A percentile compares a stretch with the other conserved stretches of the same genome.
phyloP scores from a whole-genome alignment of 1,140 invertebrate genomes.

The Aricia agestis region DNA sequence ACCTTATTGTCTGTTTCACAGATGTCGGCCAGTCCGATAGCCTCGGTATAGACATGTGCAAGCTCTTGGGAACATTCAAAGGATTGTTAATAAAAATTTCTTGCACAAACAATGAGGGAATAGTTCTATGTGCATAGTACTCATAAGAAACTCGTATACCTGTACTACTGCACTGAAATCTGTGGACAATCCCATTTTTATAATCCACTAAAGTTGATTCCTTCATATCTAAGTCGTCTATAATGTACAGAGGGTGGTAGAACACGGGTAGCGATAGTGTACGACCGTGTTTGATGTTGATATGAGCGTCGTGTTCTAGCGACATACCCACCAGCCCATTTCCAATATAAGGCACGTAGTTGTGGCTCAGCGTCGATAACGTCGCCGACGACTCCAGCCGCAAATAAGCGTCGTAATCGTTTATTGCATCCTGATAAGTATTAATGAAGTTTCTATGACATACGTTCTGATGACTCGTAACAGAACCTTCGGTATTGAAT shows the following conservation, averaged over 20 bases:
- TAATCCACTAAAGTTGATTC: slow-evolving; percentile 82
- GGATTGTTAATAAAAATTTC: slow-evolving; percentile 88
- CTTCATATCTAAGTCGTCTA: slow-evolving; percentile 75
- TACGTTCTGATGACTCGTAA: slow-evolving; percentile 75
- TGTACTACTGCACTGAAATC: slow-evolving; percentile 80
- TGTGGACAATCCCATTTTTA: slow-evolving; percentile 81
- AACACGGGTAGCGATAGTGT: slow-evolving; percentile 83
- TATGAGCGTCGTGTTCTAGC: slow-evolving; percentile 78
- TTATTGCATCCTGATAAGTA: slow-evolving; percentile 77
- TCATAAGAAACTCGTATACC: slow-evolving; percentile 82
- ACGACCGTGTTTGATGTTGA: slow-evolving; percentile 84
- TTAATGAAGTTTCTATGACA: slow-evolving; percentile 81
- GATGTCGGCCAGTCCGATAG: slow-evolving; percentile 74
- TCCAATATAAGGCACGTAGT: slow-evolving; percentile 86
- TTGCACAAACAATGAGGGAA: slow-evolving; percentile 87
- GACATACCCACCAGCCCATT: slow-evolving; percentile 86
- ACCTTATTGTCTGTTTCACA: slow-evolving; percentile 71
- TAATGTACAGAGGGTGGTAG: slow-evolving; percentile 84
- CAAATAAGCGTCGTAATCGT: slow-evolving; percentile 83
- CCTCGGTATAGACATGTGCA: slow-evolving; percentile 73
- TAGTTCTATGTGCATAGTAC: slow-evolving; percentile 87
- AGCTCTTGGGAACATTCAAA: slow-evolving; percentile 74
- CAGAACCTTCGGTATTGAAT: slow-evolving; percentile 65
- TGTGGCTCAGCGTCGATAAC: slow-evolving; percentile 70
- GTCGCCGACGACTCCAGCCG: slow-evolving; percentile 76